Percentiles rank a stretch among this genome's conserved stretches.
phyloP scores from a whole-genome alignment of 1,140 invertebrate genomes.

The Andrena cerasifolii region DNA sequence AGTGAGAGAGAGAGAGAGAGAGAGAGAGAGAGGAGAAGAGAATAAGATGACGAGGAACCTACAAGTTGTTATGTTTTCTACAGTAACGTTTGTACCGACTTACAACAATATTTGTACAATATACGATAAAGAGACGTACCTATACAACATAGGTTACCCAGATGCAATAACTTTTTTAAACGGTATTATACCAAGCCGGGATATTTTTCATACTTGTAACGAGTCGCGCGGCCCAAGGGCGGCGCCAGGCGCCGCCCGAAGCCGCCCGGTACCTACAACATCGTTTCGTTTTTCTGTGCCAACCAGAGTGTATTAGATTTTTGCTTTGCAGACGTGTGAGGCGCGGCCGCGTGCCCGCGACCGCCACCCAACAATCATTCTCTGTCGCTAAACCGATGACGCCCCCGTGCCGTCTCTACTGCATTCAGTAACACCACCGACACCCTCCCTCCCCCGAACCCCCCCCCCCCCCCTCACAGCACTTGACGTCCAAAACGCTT shows the following conservation, averaged over 20 bases:
- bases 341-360: conserved; percentile 14
- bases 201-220: conserved; percentile 79
- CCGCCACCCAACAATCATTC: conserved; percentile 18
- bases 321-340: conserved; percentile 55
- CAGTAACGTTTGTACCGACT: conserved; percentile 82
- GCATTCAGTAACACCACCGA: conserved; percentile 58
- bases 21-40: conserved; percentile 31
- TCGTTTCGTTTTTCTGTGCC: conserved; percentile 79
- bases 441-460: conserved; percentile 24
- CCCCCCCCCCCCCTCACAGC: conserved; percentile 33
- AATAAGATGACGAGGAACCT: conserved; percentile 64
- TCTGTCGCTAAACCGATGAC: conserved; percentile 36
- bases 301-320: conserved; percentile 70
- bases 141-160: conserved; percentile 80
- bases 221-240: conserved; percentile 38
- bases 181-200: conserved; percentile 75
- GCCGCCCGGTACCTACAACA: conserved; percentile 65
- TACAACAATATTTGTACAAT: conserved; percentile 82
- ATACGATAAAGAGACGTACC: conserved; percentile 78
- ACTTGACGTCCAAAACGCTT: conserved; percentile 63
- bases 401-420: conserved; percentile 13
- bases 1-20: too few species aligned
- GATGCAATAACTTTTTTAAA: conserved; percentile 82
- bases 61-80: conserved; percentile 82
- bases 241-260: neutral